Evolutionary conservation across 2,888 invertebrate species (phyloP), one percentile per base, ranked within the genome.

Genomic region (Notodonta dromedarius): DNA sequence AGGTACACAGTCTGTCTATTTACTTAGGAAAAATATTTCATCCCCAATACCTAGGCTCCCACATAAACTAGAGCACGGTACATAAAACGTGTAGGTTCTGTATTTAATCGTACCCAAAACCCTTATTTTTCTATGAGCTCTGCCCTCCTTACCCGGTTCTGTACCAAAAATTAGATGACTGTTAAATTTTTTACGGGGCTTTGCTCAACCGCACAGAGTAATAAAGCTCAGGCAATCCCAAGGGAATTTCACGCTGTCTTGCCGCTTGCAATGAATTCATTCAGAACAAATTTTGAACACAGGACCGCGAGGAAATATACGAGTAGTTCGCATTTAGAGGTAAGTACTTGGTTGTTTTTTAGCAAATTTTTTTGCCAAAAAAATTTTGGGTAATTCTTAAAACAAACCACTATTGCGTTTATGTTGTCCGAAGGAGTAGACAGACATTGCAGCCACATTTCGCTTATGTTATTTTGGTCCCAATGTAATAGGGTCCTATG

Each of bases 211-310:
- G 67, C 75, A 69, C 69, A 69, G 70, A 70, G 76, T 76, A 80
- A 79, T 81, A 78, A 79, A 78, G 69, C 69, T 57, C 63, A 67
- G 69, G 66, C 75, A 70, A 72, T 76, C 75, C 71, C 74, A 16
- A 42, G 71, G 60, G 74, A 69, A 77, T 78, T 80, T 73, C 70
- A 73, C 70, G 73, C 70, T 72, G 69, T 70, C 74, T 70, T 76
- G 71, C 70, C 69, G 63, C 71, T 74, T 74, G 79, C 75, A 76
- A 78, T 78, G 76, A 79, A 78, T 78, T 78, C 69, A 72, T 73
- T 77, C 76, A 69, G 73, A 73, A 74, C 70, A 70, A 73, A 76
- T 75, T 77, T 78, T 76, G 70, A 78, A 78, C 78, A 72, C 69
- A 70, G 70, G 56, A 56, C 50, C 58, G 57, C 53, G 61, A 68